Base-by-base conservation (phyloP, 1,140 invertebrate genomes). In the Belonocnema kinseyi region DNA sequence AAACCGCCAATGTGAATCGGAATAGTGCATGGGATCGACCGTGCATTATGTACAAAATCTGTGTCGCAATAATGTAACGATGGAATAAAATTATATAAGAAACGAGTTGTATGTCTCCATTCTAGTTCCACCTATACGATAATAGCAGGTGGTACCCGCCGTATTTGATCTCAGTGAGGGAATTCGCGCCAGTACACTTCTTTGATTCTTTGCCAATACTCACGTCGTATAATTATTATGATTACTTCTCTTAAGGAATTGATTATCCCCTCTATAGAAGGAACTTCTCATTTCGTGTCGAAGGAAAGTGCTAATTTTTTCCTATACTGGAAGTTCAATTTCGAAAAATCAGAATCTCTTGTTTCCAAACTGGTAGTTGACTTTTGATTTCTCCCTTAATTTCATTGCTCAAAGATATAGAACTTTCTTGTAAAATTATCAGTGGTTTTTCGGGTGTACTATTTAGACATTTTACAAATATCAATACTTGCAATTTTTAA, bases 31-130 rank as follows among this genome's bases (percentile, higher is more conserved):
- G 58, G 58, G 58, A 33, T 33, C 21, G 21, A 61, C 14, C 13
- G 58, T 66, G 58, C 58, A 74, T 78, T 80, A 80, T 83, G 12
- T 84, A 84, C 78, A 84, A 51, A 66, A 71, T 78, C 13, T 72
- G 50, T 72, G 53, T 77, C 40, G 75, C 66, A 78, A 74, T 50
- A 52, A 40, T 52, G 50, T 73, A 66, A 66, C 58, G 33, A 66
- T 58, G 54, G 54, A 58, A 58, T 58, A 53, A 17, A 33, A 17
- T 83, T 83, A 56, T 56, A 70, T 77, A 83, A 85, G 61, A 61
- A 26, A 61, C 21, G 21, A 61, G 19, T 61, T 33, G 54, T 56
- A 56, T 19, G 21, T 56, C 40, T 66, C 58, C 26, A 66, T 16
- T 40, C 26, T 16, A 33, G 26, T 26, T 19, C 17, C 54, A n/a